Base-by-base conservation (phyloP, 2,797 vertebrate genomes). In the Erethizon dorsatum region DNA sequence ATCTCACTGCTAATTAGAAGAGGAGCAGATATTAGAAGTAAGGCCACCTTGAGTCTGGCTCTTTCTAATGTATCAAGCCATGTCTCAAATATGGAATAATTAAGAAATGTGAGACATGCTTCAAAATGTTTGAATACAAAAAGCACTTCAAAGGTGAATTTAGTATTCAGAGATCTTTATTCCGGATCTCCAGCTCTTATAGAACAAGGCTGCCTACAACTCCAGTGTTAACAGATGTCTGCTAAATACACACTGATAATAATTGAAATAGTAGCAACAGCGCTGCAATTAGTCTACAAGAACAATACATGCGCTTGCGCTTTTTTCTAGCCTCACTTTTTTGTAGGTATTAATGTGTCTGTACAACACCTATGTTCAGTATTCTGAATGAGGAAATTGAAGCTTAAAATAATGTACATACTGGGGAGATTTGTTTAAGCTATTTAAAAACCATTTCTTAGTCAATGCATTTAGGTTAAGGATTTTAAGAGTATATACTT, bases 121-220 rank as follows among this genome's bases (percentile, higher is more conserved):
- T 96, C 45, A 85, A 41, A 97, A 95, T 84, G 28, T 61, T 89
- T 96, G 87, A 93, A 61, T 94, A 92, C 69, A 96, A 96, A 96
- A 86, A 82, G 50, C 45, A 96, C 95, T 97, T 97, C 92, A 96
- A 95, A 97, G 93, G 75, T 97, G 73, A 96, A 95, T 96, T 97
- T 96, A 92, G 67, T 94, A 94, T 96, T 96, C 79, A 91, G 77
- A 91, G 82, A 87, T 96, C 90, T 92, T 97, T 96, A 97, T 96
- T 97, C 93, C 18, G 88, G 67, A 80, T 73, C 75, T 94, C 82
- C 92, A 91, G 90, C 94, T 95, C 82, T 95, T 95, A 86, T 2
- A 80, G 86, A 97, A 92, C 83, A 96, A 98, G 93, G 3, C 50
- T 56, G 2, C 67, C 85, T 88, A 87, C 84, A 93, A 94, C 52